Evolutionary conservation across 2,797 vertebrate species (phyloP).

Genomic region (Heliangelus exortis): DNA sequence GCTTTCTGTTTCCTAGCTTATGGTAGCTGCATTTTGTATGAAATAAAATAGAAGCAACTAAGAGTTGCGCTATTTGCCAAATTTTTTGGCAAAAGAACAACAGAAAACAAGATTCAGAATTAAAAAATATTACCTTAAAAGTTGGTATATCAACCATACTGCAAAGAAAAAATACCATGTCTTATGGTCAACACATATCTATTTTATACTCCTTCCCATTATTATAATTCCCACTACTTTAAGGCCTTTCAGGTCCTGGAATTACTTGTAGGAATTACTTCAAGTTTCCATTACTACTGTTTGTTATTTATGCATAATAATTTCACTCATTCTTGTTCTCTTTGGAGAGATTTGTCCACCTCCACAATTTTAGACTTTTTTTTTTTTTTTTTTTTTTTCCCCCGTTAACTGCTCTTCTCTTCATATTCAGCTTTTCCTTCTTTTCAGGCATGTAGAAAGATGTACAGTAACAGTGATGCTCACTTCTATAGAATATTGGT

Average conservation of each 20-base stretch:
- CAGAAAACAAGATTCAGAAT: not conserved
- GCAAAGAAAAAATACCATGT: not conserved
- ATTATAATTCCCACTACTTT: not conserved
- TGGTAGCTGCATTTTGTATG: not conserved
- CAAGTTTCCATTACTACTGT: not conserved
- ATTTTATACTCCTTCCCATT: not conserved
- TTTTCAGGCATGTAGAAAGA: not conserved
- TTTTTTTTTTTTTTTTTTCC: not conserved
- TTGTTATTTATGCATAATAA: not conserved
- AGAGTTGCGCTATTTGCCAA: not conserved
- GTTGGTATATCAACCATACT: not conserved
- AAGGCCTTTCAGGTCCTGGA: not conserved
- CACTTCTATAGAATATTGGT: not conserved
- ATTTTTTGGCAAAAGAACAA: not conserved
- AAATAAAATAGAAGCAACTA: not conserved
- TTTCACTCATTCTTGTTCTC: not conserved
- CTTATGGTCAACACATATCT: not conserved
- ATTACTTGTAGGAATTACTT: not conserved
- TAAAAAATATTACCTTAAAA: not conserved
- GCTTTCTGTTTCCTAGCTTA: constrained; percentile 4
- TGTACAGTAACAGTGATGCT: not conserved
- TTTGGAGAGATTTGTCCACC: not conserved
- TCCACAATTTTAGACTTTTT: not conserved
- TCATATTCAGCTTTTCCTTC: not conserved
- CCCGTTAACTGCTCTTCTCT: not conserved